Evolutionary conservation across 2,888 invertebrate genomes (phyloP), one percentile per base, ranked within the genome.

Genomic region (Rhodophaea formosa): DNA sequence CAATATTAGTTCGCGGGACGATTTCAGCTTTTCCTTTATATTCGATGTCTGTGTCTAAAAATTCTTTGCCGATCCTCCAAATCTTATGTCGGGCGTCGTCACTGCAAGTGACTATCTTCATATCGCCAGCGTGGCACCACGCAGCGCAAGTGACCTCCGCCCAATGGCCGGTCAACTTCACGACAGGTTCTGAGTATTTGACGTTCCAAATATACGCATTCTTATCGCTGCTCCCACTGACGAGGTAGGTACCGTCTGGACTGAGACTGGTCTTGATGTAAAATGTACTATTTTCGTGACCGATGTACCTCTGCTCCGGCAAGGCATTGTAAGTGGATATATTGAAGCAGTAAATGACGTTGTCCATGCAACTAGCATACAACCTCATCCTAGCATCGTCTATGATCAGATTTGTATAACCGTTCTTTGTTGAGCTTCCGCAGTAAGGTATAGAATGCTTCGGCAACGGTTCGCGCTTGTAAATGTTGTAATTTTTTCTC

Each of bases 81-180:
- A 96, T 91, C 82, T 94, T 94, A 78, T 96, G 95, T 0, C 93
- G 87, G 10, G 95, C 94, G 86, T 97, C 97, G 77, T 97, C 97
- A 53, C 96, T 95, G 80, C 97, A 96, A 0, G 97, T 97, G 12
- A 96, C 95, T 49, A 97, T 82, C 77, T 93, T 93, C 15, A 89
- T 80, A 59, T 93, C 93, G 7, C 92, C 92, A 8, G 82, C 79
- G 56, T 80, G 85, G 66, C 94, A 93, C 97, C 97, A 97, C 1
- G 96, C 95, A 1, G 97, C 96, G 75, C 96, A 95, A 0, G 97
- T 97, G 0, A 98, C 97, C 89, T 98, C 98, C 8, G 95, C 96
- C 46, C 93, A 89, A 76, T 98, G 97, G 0, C 97, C 97, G 0
- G 91, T 86, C 5, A 98, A 87, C 54, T 92, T 92, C 16, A 95